These are phyloP conservation scores for Hypotaenidia okinawae DNA, from an alignment of 2,797 vertebrate genomes.

Conservation along the genomic window DNA sequence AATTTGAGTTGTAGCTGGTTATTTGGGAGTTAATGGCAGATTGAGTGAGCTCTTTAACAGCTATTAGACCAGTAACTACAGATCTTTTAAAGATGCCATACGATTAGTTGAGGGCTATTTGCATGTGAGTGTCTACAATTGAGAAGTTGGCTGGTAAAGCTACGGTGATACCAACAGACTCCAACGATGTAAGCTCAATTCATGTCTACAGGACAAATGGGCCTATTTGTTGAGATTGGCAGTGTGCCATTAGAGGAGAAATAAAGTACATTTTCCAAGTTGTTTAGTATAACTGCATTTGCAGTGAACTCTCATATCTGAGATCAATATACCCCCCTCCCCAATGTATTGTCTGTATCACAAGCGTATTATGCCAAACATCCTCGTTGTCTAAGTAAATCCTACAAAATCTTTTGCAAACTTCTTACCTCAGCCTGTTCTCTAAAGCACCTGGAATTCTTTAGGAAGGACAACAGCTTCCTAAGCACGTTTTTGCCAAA, in stretches of 20 bases:
- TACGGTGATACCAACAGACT: not conserved
- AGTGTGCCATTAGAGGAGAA: not conserved
- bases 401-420: not conserved
- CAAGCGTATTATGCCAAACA: not conserved
- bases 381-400: not conserved
- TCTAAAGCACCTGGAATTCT: not conserved
- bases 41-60: not conserved
- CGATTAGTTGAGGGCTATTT: constrained; percentile 1
- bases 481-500: not conserved
- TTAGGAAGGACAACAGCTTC: not conserved
- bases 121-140: not conserved
- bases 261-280: not conserved
- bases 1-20: not conserved
- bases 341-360: not conserved
- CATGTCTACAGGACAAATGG: not conserved
- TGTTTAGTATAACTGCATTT: not conserved
- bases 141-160: not conserved
- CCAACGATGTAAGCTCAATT: not conserved
- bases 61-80: not conserved
- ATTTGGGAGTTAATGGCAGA: not conserved
- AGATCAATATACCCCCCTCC: not conserved
- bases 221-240: not conserved
- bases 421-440: not conserved
- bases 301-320: not conserved
- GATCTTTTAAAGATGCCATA: not conserved